phyloP scores from a whole-genome alignment of 2,797 vertebrate genomes.

The Phoxinus dragarum region DNA sequence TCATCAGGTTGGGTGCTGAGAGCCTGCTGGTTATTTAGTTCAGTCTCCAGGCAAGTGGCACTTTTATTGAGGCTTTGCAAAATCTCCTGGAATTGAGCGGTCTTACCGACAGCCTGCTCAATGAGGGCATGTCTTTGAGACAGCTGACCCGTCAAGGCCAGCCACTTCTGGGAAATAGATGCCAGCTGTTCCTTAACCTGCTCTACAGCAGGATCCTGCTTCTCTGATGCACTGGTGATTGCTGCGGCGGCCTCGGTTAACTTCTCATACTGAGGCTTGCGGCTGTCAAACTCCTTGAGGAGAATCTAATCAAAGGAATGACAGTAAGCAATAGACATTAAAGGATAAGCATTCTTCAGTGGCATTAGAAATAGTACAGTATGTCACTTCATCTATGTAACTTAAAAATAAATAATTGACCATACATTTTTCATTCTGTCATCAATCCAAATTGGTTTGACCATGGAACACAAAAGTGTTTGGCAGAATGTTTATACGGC shows the following conservation, averaged over 20 bases:
- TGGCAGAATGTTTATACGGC: not conserved
- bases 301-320: slow-evolving; percentile 84
- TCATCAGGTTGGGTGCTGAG: slow-evolving; percentile 87
- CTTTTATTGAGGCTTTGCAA: slow-evolving; percentile 83
- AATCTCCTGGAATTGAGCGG: slow-evolving; percentile 87
- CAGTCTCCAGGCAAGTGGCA: slow-evolving; percentile 80
- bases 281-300: slow-evolving; percentile 94
- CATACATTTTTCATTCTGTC: not conserved
- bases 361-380: not conserved
- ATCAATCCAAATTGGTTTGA: slow-evolving; percentile 3
- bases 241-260: slow-evolving; percentile 83
- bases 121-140: slow-evolving; percentile 87
- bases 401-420: not conserved
- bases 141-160: slow-evolving; percentile 86
- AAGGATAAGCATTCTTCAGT: not conserved
- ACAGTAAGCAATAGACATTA: slow-evolving; percentile 7
- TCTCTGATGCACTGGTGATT: slow-evolving; percentile 84
- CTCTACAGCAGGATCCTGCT: slow-evolving; percentile 80
- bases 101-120: slow-evolving; percentile 88
- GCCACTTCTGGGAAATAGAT: slow-evolving; percentile 89
- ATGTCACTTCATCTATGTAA: not conserved
- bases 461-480: not conserved
- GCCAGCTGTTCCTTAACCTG: slow-evolving; percentile 84
- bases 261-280: slow-evolving; percentile 91
- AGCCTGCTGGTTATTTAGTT: slow-evolving; percentile 81